Conservation (phyloP, 1,140 invertebrate genomes). For the Nylanderia fulva region DNA sequence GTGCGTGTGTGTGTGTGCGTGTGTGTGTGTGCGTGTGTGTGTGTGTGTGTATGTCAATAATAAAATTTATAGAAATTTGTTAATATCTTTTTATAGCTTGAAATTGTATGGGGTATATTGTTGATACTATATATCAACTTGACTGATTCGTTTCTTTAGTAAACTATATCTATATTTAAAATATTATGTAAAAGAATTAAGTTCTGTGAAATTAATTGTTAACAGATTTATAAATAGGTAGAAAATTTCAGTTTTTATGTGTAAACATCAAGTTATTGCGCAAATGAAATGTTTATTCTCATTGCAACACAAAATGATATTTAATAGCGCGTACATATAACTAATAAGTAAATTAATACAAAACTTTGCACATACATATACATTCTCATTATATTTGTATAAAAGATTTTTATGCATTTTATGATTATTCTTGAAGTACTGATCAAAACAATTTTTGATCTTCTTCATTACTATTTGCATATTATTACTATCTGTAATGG, state of each 20-base stretch:
- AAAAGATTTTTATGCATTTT: conserved; percentile 8
- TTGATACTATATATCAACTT: conserved; percentile 7
- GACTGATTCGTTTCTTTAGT: conserved; percentile 2
- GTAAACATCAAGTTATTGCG: not conserved
- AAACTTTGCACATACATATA: not conserved
- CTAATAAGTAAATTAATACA: conserved; percentile 16
- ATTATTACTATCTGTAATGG: not conserved
- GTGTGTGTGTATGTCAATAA: not conserved
- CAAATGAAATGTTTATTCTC: conserved; percentile 16
- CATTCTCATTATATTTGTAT: conserved; percentile 17
- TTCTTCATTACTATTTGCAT: not conserved
- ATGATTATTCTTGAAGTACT: not conserved
- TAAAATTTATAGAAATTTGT: conserved; percentile 7
- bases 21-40: too few species aligned
- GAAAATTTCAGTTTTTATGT: not conserved
- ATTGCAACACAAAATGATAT: not conserved
- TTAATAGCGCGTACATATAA: not conserved
- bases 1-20: too few species aligned
- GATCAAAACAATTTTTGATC: conserved; percentile 1
- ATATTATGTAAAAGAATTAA: conserved; percentile 12
- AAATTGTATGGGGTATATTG: not conserved
- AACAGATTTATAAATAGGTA: conserved; percentile 21
- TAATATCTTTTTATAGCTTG: conserved; percentile 10
- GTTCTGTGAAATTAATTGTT: conserved; percentile 6
- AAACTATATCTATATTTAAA: conserved; percentile 25